Evolutionary conservation across 2,113 vertebrate species (phyloP).

Genomic region (rat (Rattus norvegicus)): DNA sequence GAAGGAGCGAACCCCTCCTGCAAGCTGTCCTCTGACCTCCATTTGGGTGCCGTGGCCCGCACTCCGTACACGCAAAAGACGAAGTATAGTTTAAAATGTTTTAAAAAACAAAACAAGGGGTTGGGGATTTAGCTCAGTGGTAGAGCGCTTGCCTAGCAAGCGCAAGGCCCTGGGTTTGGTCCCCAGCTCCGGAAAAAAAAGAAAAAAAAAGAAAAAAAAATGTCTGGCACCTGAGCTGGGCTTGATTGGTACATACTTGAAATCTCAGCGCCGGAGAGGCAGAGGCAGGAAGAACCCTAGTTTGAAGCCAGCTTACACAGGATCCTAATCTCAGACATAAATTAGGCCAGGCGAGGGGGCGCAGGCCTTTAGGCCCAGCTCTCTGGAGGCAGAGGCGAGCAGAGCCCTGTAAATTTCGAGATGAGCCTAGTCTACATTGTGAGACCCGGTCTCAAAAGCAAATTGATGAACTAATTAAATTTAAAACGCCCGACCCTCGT

Average conservation of each 20-base stretch:
- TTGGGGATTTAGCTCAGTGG: too few relatives aligned
- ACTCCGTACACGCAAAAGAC: background rate
- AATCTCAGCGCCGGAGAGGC: background rate
- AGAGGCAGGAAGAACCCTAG: background rate
- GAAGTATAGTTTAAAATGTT: background rate
- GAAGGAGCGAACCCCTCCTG: background rate
- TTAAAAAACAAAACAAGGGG: background rate
- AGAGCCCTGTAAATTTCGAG: background rate
- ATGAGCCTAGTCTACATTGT: background rate
- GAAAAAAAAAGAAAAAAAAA: background rate
- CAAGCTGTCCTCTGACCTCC: background rate
- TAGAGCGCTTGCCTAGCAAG: too few relatives aligned
- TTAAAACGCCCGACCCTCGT: background rate
- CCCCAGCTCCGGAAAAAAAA: too few relatives aligned
- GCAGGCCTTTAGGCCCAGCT: background rate
- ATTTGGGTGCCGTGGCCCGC: rapidly evolving
- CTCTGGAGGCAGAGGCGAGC: background rate
- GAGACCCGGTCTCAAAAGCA: background rate
- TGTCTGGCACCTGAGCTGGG: background rate
- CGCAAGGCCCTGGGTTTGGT: too few relatives aligned
- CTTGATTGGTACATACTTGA: background rate
- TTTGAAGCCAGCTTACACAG: background rate
- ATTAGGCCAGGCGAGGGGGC: background rate
- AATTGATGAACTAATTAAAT: background rate
- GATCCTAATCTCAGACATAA: background rate